Base-by-base conservation (phyloP, 1,140 invertebrate species). In the Portunus trituberculatus region DNA sequence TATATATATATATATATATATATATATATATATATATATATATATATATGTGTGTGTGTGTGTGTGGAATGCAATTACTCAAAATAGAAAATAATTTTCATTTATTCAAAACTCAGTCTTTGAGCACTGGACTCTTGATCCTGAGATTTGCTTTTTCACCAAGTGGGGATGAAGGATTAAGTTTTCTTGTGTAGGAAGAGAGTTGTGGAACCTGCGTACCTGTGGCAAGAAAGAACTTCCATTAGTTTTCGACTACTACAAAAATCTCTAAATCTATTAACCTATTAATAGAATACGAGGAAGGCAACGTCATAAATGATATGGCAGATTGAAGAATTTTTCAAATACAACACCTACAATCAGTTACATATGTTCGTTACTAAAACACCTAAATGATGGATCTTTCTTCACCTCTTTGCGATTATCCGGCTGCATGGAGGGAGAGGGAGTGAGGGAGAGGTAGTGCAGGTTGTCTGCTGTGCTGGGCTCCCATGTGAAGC, bases 1-100 rank as follows among this genome's bases (percentile, higher is more conserved):
- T 31, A 88, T 88, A 88, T 88, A 88, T n/a, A 29, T 88, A 88
- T 88, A 88, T 88, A 88, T 88, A 88, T 88, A 88, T 31, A 88
- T 88, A 88, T 31, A 20, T 59, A 59, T 59, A 59, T 59, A 59
- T 59, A 59, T 59, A 59, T 39, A 87, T 87, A 87, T 28, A 87
- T 87, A 87, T 29, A 87, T 39, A 87, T 87, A 39, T 39, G 28
- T 87, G 10, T 87, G 28, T 31, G 48, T 52, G 6, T 52, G 48
- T 6, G 48, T 7, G 48, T 52, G 6, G 6, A 7, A 52, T 7
- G 48, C 6, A 7, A 52, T 7, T 52, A 52, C 14, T 7, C 14
- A 52, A 52, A 52, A 52, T 14, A 52, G n/a, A 52, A 52, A 52
- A 52, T 6, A 14, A 14, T 52, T 7, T 14, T 14, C 14, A 52